These are phyloP conservation scores for Aethina tumida DNA, from an alignment of 1,140 invertebrate species.

Conservation along the genomic window DNA sequence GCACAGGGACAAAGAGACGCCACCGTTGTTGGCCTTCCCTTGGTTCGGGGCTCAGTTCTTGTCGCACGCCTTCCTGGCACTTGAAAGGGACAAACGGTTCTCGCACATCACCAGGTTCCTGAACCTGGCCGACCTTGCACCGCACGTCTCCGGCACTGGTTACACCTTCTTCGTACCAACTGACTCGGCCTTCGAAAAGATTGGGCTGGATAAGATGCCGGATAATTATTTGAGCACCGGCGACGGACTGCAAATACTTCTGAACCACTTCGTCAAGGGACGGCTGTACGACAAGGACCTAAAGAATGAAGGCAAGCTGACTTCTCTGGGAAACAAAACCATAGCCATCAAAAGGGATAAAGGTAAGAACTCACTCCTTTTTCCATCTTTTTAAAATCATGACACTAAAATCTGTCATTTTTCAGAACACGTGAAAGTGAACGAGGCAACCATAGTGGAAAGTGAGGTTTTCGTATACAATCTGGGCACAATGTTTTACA, in stretches of 20 bases:
- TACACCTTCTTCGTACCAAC: constrained; percentile 55
- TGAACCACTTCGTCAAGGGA: constrained; percentile 52
- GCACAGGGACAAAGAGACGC: constrained; percentile 51
- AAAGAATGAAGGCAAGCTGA: constrained; percentile 40
- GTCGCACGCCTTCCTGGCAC: constrained; percentile 47
- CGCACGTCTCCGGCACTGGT: constrained; percentile 45
- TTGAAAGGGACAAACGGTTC: constrained; percentile 44
- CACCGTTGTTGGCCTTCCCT: constrained; percentile 49
- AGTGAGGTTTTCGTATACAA: constrained; percentile 52
- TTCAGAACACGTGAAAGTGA: constrained; percentile 40
- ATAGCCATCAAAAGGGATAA: constrained; percentile 39
- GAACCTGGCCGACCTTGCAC: constrained; percentile 47
- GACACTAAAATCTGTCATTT: constrained; percentile 12
- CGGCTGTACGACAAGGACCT: constrained; percentile 48
- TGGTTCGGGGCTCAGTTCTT: constrained; percentile 54
- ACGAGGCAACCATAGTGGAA: constrained; percentile 45
- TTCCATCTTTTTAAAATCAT: background rate
- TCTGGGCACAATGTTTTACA: constrained; percentile 50
- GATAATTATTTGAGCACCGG: constrained; percentile 47
- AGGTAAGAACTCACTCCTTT: constrained; percentile 28
- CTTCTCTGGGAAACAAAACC: constrained; percentile 44
- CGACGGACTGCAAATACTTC: constrained; percentile 42
- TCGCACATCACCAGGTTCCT: constrained; percentile 47
- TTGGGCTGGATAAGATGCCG: constrained; percentile 43
- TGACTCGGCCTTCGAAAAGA: constrained; percentile 46